A percentile compares a stretch with the other conserved stretches of the same genome.
These are phyloP conservation scores for Astreopora myriophthalma DNA, from an alignment of 64 coral and sea anemone genomes.

Conservation along the genomic window DNA sequence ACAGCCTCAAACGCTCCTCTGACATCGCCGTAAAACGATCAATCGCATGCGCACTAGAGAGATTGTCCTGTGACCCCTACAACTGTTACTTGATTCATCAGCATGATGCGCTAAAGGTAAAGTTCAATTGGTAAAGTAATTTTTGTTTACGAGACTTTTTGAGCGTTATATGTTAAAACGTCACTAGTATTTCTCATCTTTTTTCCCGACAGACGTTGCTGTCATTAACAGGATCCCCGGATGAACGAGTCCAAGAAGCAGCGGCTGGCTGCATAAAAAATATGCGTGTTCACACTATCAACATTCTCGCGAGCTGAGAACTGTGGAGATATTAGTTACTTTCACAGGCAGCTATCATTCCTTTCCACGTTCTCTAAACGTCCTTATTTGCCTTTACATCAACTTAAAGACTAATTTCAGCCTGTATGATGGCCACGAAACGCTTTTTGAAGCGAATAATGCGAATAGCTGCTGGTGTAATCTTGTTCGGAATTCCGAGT, in stretches of 20 bases:
- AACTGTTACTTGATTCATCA: constrained; percentile 86
- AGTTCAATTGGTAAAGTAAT: neutral
- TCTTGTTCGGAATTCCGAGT: no score
- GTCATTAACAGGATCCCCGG: constrained; percentile 24
- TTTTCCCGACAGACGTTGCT: constrained; percentile 33
- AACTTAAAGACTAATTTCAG: no score
- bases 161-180: neutral
- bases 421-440: no score
- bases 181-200: neutral
- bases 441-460: no score
- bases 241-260: constrained; percentile 66
- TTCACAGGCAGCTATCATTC: no score
- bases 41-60: constrained; percentile 70
- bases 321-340: no score
- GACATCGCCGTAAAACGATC: constrained; percentile 60
- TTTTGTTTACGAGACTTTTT: neutral
- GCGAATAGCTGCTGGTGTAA: no score
- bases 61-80: constrained; percentile 64
- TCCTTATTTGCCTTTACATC: no score
- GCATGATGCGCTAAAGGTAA: constrained; percentile 77
- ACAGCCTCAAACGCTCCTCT: constrained; percentile 64
- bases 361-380: no score
- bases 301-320: neutral
- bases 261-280: constrained; percentile 70
- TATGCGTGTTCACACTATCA: constrained; percentile 50